A percentile compares a stretch with the other conserved stretches of the same genome.
phyloP scores from a whole-genome alignment of 2,113 vertebrate genomes.

The Merops nubicus region DNA sequence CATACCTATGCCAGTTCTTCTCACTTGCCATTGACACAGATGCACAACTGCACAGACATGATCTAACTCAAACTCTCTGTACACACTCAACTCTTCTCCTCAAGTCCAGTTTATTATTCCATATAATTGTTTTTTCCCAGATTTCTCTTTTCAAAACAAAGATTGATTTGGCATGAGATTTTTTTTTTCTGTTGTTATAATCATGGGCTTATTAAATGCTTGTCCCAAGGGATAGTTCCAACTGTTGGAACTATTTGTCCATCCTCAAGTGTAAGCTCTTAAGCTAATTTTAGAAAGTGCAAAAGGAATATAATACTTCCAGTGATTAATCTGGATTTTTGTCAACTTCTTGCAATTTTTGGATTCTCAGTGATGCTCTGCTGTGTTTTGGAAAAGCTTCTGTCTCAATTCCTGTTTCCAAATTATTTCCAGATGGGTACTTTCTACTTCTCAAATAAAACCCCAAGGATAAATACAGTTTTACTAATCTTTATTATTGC shows the following conservation, averaged over 20 bases:
- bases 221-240: background rate
- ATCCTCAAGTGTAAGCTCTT: background rate
- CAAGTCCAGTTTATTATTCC: background rate
- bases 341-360: conserved; percentile 9
- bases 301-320: background rate
- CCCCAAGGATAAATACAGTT: background rate
- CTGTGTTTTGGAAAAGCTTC: conserved; percentile 8
- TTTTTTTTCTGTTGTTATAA: background rate
- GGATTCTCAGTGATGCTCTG: background rate
- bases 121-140: background rate
- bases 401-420: background rate
- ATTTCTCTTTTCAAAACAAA: background rate
- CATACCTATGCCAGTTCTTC: background rate
- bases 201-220: background rate
- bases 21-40: background rate
- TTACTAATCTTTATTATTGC: background rate
- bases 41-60: background rate
- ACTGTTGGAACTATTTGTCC: background rate
- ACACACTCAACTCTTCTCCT: background rate
- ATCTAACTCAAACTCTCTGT: background rate
- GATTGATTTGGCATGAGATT: background rate
- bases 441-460: conserved; percentile 10
- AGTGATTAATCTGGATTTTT: conserved; percentile 15
- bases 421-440: conserved; percentile 30
- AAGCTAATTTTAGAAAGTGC: conserved; percentile 31